Conservation (phyloP, 1,140 invertebrate genomes). For the Aphidius gifuensis region DNA sequence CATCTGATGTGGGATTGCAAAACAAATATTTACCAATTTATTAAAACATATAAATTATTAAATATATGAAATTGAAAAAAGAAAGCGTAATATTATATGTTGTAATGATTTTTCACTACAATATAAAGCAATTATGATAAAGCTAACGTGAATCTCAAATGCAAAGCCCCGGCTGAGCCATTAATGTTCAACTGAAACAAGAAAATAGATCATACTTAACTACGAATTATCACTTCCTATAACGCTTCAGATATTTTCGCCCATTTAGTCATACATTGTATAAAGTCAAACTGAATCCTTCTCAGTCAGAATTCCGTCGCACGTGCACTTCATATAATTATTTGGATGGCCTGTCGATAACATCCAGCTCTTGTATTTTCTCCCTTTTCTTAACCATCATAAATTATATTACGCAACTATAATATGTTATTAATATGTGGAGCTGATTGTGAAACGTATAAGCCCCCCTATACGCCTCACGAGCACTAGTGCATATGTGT, state of each 20-base stretch:
- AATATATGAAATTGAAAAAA: background rate
- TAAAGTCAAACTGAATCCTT: background rate
- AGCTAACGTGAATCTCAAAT: conserved; percentile 1
- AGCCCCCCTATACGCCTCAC: too few relatives aligned
- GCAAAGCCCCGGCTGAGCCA: conserved; percentile 5
- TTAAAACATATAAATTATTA: too few relatives aligned
- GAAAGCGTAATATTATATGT: background rate
- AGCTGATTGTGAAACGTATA: conserved; percentile 8
- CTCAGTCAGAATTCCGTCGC: conserved; percentile 23
- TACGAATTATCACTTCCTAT: conserved; percentile 36
- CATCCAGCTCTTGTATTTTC: conserved; percentile 19
- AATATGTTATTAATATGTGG: conserved; percentile 32
- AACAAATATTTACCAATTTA: too few relatives aligned
- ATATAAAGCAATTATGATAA: conserved; percentile 13
- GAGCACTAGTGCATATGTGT: too few relatives aligned
- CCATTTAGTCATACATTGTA: conserved; percentile 7
- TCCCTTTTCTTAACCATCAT: conserved; percentile 15
- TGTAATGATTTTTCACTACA: conserved; percentile 2
- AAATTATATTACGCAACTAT: conserved; percentile 34
- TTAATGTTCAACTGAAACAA: conserved; percentile 26
- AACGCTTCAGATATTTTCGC: conserved; percentile 7
- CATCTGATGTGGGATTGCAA: too few relatives aligned
- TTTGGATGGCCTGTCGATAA: conserved; percentile 29
- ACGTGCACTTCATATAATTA: conserved; percentile 40
- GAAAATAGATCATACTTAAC: conserved; percentile 34